Conservation (phyloP, 2,888 invertebrate genomes). For the Odontocolon sp. region DNA sequence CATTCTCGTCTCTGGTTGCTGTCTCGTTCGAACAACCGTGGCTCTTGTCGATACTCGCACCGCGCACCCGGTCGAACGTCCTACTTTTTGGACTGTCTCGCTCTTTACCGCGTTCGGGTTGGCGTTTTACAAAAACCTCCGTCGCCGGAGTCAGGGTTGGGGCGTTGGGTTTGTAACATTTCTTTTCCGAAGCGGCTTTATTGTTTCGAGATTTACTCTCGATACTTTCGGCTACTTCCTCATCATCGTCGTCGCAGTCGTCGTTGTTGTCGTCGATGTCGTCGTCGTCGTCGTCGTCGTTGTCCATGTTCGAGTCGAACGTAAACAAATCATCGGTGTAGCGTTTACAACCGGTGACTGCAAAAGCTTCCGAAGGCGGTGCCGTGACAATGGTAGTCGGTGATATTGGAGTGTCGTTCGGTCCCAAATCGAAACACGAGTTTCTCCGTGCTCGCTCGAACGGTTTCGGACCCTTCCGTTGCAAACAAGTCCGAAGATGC, state of each 20-base stretch:
- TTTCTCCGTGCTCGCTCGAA: slow-evolving; percentile 69
- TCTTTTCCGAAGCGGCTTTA: slow-evolving; percentile 22
- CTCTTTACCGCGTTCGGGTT: slow-evolving; percentile 34
- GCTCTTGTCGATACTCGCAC: slow-evolving; percentile 73
- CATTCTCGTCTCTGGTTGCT: slow-evolving; percentile 37
- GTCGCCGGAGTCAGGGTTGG: background rate
- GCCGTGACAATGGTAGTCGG: slow-evolving; percentile 70
- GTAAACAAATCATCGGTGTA: too few species aligned
- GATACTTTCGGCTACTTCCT: background rate
- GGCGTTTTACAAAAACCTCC: slow-evolving; percentile 12
- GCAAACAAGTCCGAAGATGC: background rate
- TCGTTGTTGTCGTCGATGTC: too few species aligned
- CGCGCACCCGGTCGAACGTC: slow-evolving; percentile 52
- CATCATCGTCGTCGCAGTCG: slow-evolving; percentile 5
- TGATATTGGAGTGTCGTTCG: slow-evolving; percentile 68
- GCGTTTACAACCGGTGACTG: too few species aligned
- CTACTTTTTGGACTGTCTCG: slow-evolving; percentile 41
- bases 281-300: too few species aligned
- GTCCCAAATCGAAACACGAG: slow-evolving; percentile 67
- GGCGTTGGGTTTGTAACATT: slow-evolving; percentile 24
- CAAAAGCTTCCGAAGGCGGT: slow-evolving; percentile 37
- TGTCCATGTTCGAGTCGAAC: too few species aligned
- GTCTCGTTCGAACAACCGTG: slow-evolving; percentile 73
- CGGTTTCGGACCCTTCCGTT: slow-evolving; percentile 66
- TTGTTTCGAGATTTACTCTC: background rate